Evolutionary conservation across 2,113 vertebrate genomes (phyloP).

Genomic region (Psammodynastes pulverulentus): DNA sequence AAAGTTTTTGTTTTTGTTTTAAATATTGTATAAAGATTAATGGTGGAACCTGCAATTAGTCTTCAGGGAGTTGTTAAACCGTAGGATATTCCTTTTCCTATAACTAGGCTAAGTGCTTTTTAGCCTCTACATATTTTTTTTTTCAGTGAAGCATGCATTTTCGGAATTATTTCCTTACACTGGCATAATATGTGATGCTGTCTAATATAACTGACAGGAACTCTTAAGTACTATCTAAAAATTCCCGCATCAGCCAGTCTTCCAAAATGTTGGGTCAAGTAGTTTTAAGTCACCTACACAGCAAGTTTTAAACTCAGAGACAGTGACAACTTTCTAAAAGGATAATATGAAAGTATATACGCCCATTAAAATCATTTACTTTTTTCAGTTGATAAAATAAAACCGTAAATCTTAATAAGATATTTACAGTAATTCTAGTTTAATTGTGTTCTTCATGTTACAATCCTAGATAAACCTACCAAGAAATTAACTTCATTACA

Average conservation of each 20-base stretch:
- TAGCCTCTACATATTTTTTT: neutral
- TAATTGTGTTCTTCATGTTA: neutral
- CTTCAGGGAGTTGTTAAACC: neutral
- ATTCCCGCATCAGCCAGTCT: neutral
- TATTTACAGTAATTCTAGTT: neutral
- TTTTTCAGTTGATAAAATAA: neutral
- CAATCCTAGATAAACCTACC: neutral
- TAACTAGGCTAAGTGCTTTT: neutral
- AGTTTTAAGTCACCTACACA: neutral
- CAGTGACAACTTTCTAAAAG: rapidly evolving
- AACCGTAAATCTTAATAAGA: neutral
- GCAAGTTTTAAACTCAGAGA: neutral
- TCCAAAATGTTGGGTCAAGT: neutral
- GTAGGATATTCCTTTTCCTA: neutral
- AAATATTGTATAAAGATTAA: neutral
- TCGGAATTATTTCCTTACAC: neutral
- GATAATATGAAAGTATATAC: neutral
- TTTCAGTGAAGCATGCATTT: neutral
- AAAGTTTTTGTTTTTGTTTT: neutral
- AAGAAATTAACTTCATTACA: neutral
- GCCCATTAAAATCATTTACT: neutral
- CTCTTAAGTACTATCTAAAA: neutral
- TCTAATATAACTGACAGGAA: neutral
- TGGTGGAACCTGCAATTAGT: neutral
- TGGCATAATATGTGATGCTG: neutral